phyloP scores from a whole-genome alignment of 2,797 vertebrate species.

The Lagocephalus sceleratus region DNA sequence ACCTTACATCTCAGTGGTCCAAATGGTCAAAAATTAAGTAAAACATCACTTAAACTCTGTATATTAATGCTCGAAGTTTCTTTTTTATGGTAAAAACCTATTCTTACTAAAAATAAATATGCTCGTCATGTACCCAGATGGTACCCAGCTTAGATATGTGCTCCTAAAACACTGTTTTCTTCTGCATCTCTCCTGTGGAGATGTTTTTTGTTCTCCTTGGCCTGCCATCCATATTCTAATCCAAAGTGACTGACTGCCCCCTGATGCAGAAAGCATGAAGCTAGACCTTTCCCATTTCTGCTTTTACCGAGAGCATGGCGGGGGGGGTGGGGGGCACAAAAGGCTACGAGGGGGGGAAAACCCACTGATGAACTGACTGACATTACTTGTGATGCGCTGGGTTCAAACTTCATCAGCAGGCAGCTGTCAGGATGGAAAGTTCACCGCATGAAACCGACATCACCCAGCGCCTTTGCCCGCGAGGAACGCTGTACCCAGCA shows the following conservation, averaged over 20 bases:
- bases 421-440: slow-evolving; percentile 46
- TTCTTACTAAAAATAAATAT: slow-evolving; percentile 34
- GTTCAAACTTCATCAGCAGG: slow-evolving; percentile 41
- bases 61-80: slow-evolving; percentile 16
- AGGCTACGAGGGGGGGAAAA: slow-evolving; percentile 59
- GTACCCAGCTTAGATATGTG: background rate
- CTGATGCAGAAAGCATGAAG: slow-evolving; percentile 59
- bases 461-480: slow-evolving; percentile 20
- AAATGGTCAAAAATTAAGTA: slow-evolving; percentile 17
- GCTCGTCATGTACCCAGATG: background rate
- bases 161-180: slow-evolving; percentile 30
- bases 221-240: slow-evolving; percentile 76
- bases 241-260: slow-evolving; percentile 73
- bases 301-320: slow-evolving; percentile 53
- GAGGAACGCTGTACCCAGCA: slow-evolving; percentile 17
- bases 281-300: slow-evolving; percentile 69
- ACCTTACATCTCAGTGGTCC: slow-evolving; percentile 47
- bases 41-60: slow-evolving; percentile 20
- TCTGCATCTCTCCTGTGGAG: slow-evolving; percentile 43
- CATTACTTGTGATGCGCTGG: slow-evolving; percentile 64
- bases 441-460: slow-evolving; percentile 41
- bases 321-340: slow-evolving; percentile 56
- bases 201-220: slow-evolving; percentile 71
- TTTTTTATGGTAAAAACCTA: slow-evolving; percentile 4
- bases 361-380: slow-evolving; percentile 67